phyloP scores from a whole-genome alignment of 2,113 vertebrate species.

The Ochotona princeps region DNA sequence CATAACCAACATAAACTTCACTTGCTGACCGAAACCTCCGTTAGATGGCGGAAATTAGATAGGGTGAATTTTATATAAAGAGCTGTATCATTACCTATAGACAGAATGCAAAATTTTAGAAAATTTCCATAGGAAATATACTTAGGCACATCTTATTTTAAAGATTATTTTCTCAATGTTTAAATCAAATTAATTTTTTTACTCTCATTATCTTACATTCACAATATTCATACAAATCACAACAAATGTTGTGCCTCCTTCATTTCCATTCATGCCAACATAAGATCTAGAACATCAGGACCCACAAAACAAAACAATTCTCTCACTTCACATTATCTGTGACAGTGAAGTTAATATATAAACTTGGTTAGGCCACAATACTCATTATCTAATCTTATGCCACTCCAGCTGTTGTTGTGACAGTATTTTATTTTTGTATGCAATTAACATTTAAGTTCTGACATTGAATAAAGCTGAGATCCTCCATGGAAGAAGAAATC shows the following conservation, averaged over 20 bases:
- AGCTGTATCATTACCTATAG: neutral
- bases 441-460: slow-evolving; percentile 22
- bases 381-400: neutral
- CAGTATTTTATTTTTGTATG: neutral
- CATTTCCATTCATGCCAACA: neutral
- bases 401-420: neutral
- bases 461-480: slow-evolving; percentile 20
- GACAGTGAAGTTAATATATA: neutral
- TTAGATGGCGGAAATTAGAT: neutral
- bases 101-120: neutral
- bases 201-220: neutral
- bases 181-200: too few relatives aligned
- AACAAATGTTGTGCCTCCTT: neutral
- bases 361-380: neutral
- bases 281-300: neutral
- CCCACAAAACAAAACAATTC: neutral
- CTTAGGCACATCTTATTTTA: neutral
- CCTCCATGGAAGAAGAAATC: neutral
- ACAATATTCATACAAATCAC: neutral
- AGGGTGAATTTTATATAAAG: neutral
- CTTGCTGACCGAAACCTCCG: neutral
- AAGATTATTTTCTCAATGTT: too few relatives aligned
- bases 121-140: slow-evolving; percentile 28
- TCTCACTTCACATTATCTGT: neutral
- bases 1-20: neutral